A percentile compares a stretch with the other conserved stretches of the same genome.
Conservation (phyloP, 1,140 invertebrate species). For the Yoshiicerus persimilis region DNA sequence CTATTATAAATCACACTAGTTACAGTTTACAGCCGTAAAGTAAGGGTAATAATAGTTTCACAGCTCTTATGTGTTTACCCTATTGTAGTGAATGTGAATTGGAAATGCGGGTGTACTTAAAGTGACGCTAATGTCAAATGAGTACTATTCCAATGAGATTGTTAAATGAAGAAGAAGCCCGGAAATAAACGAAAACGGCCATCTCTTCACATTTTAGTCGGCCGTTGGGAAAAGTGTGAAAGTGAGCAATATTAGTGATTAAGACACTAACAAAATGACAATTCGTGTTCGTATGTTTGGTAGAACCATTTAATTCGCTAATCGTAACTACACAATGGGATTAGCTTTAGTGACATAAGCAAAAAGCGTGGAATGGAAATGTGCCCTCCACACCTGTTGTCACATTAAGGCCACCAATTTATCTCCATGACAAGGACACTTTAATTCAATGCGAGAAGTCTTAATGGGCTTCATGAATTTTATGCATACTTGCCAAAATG, state of each 20-base stretch:
- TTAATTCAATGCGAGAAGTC: neutral
- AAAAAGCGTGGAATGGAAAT: neutral
- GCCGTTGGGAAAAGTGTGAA: neutral
- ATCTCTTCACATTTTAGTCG: neutral
- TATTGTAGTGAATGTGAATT: too few relatives aligned
- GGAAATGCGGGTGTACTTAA: too few relatives aligned
- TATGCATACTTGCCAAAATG: constrained; percentile 1
- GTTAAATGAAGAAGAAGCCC: neutral
- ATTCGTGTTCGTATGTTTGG: too few relatives aligned
- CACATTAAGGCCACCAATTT: neutral
- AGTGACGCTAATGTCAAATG: neutral
- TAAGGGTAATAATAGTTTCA: too few relatives aligned
- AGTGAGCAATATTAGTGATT: neutral
- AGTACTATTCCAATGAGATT: neutral
- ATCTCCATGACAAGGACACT: constrained; percentile 18
- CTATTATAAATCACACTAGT: too few relatives aligned
- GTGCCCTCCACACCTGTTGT: constrained; percentile 2
- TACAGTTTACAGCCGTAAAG: too few relatives aligned
- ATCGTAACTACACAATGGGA: too few relatives aligned
- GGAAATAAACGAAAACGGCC: neutral
- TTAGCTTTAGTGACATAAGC: neutral
- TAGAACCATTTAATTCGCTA: too few relatives aligned
- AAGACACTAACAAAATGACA: too few relatives aligned
- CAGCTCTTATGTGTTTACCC: too few relatives aligned
- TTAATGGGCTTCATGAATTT: constrained; percentile 22